Evolutionary conservation across 2,797 vertebrate genomes (phyloP).

Genomic region (Clamator glandarius): DNA sequence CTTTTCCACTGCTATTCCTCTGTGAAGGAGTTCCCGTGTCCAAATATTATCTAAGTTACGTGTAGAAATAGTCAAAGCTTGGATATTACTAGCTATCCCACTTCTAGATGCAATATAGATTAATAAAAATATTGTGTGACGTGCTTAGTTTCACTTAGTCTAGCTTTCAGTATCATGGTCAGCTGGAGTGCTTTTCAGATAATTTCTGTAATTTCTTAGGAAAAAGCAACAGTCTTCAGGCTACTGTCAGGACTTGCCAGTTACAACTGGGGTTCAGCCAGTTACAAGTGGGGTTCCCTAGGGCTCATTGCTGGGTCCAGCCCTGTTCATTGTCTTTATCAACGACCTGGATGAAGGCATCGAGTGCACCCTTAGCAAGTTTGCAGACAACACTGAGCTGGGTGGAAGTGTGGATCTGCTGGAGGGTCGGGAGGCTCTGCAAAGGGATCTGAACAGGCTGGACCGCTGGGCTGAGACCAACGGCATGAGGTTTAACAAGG

Average conservation of each 20-base stretch:
- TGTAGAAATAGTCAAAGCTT: not conserved
- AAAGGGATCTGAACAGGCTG: too few species aligned
- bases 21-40: not conserved
- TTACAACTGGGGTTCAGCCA: too few species aligned
- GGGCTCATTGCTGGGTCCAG: too few species aligned
- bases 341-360: too few species aligned
- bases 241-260: conserved; percentile 19
- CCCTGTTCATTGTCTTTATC: too few species aligned
- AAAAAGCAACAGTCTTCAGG: conserved; percentile 12
- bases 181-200: not conserved
- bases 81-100: not conserved
- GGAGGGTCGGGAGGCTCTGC: too few species aligned
- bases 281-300: too few species aligned
- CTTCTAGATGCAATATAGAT: not conserved
- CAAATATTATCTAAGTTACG: not conserved
- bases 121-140: not conserved
- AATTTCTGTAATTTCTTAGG: not conserved
- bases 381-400: too few species aligned
- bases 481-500: too few species aligned
- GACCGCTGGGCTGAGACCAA: too few species aligned
- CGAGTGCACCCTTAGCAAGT: too few species aligned
- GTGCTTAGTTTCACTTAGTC: not conserved
- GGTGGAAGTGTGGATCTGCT: too few species aligned
- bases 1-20: not conserved
- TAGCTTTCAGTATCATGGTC: not conserved